A percentile compares a stretch with the other conserved stretches of the same genome.
phyloP scores from a whole-genome alignment of 2,888 invertebrate species.

The Osedax frankpressi region DNA sequence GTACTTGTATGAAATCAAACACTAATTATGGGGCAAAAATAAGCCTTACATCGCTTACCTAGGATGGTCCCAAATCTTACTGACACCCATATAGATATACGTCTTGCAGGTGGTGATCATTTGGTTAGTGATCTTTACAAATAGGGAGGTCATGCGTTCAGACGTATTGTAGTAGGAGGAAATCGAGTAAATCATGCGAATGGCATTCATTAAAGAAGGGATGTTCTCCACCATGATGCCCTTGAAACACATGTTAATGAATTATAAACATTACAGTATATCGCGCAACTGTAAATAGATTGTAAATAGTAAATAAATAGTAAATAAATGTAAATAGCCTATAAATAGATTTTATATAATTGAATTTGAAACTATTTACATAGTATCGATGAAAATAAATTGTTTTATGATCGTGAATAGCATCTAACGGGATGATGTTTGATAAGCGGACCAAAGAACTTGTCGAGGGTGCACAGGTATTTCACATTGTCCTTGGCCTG shows the following conservation, averaged over 20 bases:
- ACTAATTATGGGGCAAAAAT: background rate
- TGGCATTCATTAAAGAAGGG: constrained; percentile 74
- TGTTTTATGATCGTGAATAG: background rate
- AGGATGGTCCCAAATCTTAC: constrained; percentile 80
- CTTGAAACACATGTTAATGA: too few species aligned
- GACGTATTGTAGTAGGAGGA: constrained; percentile 93
- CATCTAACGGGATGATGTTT: constrained; percentile 70
- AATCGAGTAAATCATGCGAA: constrained; percentile 80
- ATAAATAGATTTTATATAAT: too few species aligned
- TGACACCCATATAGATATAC: constrained; percentile 62
- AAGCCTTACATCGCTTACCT: too few species aligned
- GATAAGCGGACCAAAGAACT: constrained; percentile 82
- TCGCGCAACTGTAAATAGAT: too few species aligned
- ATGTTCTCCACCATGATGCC: constrained; percentile 77
- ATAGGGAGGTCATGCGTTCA: constrained; percentile 82
- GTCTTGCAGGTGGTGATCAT: constrained; percentile 92
- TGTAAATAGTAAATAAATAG: too few species aligned
- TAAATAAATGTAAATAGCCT: too few species aligned
- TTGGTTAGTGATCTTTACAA: constrained; percentile 96
- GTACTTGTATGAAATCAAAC: background rate
- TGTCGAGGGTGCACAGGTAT: constrained; percentile 82
- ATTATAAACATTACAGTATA: too few species aligned
- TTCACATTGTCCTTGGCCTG: constrained; percentile 91
- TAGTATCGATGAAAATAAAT: too few species aligned
- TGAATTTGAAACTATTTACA: too few species aligned